Conservation (phyloP, 92 coral and sea anemone species). For the Chrysogorgia sp. region DNA sequence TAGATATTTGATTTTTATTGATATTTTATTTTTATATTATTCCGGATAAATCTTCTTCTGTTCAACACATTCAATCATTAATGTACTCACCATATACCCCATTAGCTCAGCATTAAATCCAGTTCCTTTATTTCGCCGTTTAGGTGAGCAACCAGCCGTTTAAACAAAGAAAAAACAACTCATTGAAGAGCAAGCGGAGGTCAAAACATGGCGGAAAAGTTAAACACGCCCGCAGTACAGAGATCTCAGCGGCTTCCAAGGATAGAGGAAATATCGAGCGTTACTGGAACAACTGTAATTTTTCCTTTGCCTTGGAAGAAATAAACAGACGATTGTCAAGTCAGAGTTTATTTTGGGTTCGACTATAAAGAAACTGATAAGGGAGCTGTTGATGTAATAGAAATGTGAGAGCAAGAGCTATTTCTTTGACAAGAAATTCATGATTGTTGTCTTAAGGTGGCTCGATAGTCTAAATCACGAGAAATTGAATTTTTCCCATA, state of each 20-base stretch:
- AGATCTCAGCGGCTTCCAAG: slow-evolving; percentile 9
- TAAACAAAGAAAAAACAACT: not conserved
- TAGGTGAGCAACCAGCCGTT: not conserved
- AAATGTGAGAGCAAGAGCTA: too few relatives aligned
- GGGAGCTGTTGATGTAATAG: not conserved
- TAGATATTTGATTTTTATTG: too few relatives aligned
- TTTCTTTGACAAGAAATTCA: too few relatives aligned
- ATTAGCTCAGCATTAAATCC: not conserved
- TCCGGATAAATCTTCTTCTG: too few relatives aligned
- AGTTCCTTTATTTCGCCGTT: not conserved
- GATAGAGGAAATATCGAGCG: slow-evolving; percentile 3
- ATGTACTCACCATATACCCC: too few relatives aligned
- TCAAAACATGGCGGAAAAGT: slow-evolving; percentile 16
- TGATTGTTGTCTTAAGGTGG: too few relatives aligned
- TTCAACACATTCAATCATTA: too few relatives aligned
- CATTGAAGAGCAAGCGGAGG: not conserved
- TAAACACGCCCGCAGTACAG: slow-evolving; percentile 11
- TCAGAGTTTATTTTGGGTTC: slow-evolving; percentile 49
- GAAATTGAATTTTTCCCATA: too few relatives aligned
- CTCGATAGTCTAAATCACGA: too few relatives aligned
- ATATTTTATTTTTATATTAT: too few relatives aligned
- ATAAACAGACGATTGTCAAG: slow-evolving; percentile 48
- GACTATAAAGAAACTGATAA: not conserved
- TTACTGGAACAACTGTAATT: slow-evolving; percentile 4
- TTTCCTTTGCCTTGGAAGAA: slow-evolving; percentile 53